A percentile compares a stretch with the other conserved stretches of the same genome.
Conservation (phyloP, 2,888 invertebrate species). For the Cerastis rubricosa region DNA sequence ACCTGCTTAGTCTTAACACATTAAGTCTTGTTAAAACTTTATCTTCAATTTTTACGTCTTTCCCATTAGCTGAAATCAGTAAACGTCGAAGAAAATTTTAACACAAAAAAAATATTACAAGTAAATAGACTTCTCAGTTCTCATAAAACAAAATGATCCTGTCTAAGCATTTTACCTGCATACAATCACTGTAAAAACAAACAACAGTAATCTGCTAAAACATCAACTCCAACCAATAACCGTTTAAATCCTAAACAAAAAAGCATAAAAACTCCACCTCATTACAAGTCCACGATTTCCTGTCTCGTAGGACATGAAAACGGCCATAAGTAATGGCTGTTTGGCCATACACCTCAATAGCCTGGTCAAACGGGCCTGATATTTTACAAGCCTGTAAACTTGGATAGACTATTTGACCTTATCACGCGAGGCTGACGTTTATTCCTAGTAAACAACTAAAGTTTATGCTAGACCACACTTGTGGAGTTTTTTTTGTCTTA, state of each 20-base stretch:
- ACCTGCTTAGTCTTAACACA: no score
- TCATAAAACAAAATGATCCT: neutral
- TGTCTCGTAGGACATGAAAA: constrained; percentile 57
- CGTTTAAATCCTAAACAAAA: constrained; percentile 5
- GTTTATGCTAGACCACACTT: constrained; percentile 60
- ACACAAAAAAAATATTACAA: neutral
- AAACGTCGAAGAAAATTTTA: neutral
- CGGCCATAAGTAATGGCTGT: constrained; percentile 53
- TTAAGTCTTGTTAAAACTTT: neutral
- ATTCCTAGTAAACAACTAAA: constrained; percentile 59
- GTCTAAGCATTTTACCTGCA: neutral
- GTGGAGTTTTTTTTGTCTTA: neutral
- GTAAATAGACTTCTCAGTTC: neutral
- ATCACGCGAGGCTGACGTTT: constrained; percentile 62
- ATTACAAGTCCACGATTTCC: constrained; percentile 56
- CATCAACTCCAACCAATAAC: neutral
- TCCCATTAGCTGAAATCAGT: neutral
- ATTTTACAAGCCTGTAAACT: constrained; percentile 66
- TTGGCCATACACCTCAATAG: constrained; percentile 44
- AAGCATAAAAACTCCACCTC: constrained; percentile 28
- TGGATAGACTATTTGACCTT: constrained; percentile 67
- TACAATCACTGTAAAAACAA: neutral
- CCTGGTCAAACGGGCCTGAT: constrained; percentile 48
- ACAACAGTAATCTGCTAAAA: neutral
- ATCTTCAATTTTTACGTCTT: neutral